A percentile compares a stretch with the other conserved stretches of the same genome.
Conservation (phyloP, 2,113 vertebrate genomes). For the Nyctereutes procyonoides region DNA sequence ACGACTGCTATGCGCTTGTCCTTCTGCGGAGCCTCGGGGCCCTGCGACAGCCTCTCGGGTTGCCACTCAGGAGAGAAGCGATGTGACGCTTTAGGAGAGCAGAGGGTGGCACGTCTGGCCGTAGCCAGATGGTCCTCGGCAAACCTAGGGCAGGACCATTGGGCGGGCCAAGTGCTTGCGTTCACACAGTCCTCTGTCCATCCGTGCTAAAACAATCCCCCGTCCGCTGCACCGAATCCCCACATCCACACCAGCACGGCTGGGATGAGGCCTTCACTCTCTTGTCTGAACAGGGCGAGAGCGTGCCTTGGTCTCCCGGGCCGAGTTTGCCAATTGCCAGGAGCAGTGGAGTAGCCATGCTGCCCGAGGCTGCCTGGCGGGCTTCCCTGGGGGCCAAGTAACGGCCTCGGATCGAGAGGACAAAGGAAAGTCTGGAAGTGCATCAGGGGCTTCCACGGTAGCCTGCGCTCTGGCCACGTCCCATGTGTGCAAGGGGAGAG, state of each 20-base stretch:
- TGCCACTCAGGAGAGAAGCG: not conserved
- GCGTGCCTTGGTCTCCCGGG: not conserved
- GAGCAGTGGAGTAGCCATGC: not conserved
- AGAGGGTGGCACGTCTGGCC: not conserved
- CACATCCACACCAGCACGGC: fast-evolving
- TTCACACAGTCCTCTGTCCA: not conserved
- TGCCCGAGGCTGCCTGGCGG: not conserved
- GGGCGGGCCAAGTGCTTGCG: not conserved
- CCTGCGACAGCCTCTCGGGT: not conserved
- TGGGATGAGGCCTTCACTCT: not conserved
- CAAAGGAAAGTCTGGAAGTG: not conserved
- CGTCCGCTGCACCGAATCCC: not conserved
- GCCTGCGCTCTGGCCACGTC: not conserved
- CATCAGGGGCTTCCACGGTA: not conserved
- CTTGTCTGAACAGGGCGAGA: not conserved
- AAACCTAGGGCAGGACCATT: constrained; percentile 6
- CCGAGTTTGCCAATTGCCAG: not conserved
- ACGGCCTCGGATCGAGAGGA: not conserved
- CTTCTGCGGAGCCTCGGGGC: not conserved
- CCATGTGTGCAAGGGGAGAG: not conserved
- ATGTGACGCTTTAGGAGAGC: not conserved
- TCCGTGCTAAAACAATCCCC: not conserved
- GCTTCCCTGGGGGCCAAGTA: not conserved
- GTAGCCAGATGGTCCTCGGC: not conserved
- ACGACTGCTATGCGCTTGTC: not conserved